A percentile compares a stretch with the other conserved stretches of the same genome.
These are phyloP conservation scores for Megathymus violae DNA, from an alignment of 1,140 invertebrate species.

Conservation along the genomic window DNA sequence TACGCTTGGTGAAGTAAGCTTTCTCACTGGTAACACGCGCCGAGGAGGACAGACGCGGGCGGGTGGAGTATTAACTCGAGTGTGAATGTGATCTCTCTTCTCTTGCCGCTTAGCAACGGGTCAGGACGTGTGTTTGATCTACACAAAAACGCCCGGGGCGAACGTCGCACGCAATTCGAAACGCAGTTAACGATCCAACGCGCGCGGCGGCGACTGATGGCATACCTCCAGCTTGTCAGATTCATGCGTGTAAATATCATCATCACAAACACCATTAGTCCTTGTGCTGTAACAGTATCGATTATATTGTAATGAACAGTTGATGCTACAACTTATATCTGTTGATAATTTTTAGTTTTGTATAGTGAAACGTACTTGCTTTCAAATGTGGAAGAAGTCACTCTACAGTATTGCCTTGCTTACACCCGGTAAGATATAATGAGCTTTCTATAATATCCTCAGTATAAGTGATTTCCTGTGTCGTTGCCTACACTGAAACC, in stretches of 20 bases:
- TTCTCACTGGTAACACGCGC: constrained; percentile 44
- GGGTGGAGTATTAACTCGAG: constrained; percentile 25
- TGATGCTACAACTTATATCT: constrained; percentile 76
- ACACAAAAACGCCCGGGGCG: constrained; percentile 29
- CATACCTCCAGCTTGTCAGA: constrained; percentile 57
- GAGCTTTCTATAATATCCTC: constrained; percentile 82
- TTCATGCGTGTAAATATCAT: constrained; percentile 54
- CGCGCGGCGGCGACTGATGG: constrained; percentile 45
- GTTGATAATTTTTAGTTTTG: constrained; percentile 80
- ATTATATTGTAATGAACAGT: constrained; percentile 78
- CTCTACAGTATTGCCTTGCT: constrained; percentile 83
- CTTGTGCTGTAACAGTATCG: constrained; percentile 77
- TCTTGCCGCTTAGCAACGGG: constrained; percentile 45
- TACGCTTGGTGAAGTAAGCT: constrained; percentile 59
- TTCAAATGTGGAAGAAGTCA: constrained; percentile 83
- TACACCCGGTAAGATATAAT: constrained; percentile 83
- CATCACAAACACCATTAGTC: constrained; percentile 73
- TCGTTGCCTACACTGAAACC: constrained; percentile 73
- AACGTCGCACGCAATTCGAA: constrained; percentile 36
- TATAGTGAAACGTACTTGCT: constrained; percentile 82
- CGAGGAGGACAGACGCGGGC: constrained; percentile 39
- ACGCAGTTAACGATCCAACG: constrained; percentile 25
- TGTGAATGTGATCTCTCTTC: constrained; percentile 37
- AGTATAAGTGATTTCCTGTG: constrained; percentile 77
- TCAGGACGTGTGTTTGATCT: constrained; percentile 44